phyloP scores from a whole-genome alignment of 2,888 invertebrate species.

The Anarsia innoxiella region DNA sequence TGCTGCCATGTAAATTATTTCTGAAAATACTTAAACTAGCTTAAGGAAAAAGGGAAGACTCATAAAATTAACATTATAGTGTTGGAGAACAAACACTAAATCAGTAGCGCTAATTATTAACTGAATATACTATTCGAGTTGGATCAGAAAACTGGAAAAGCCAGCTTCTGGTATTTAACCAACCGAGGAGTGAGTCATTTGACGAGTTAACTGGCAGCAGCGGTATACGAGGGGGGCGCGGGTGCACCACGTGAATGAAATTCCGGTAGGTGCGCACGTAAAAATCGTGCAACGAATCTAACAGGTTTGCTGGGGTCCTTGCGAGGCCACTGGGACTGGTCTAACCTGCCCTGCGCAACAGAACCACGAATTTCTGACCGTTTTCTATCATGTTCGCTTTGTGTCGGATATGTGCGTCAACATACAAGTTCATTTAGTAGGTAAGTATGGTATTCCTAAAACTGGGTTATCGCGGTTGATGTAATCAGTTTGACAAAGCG shows the following conservation, averaged over 20 bases:
- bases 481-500: constrained; percentile 36
- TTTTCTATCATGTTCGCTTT: constrained; percentile 63
- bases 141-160: constrained; percentile 71
- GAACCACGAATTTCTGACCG: constrained; percentile 69
- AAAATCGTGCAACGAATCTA: constrained; percentile 76
- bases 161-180: constrained; percentile 70
- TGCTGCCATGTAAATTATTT: too few relatives aligned
- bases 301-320: constrained; percentile 75
- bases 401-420: constrained; percentile 42
- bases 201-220: constrained; percentile 69
- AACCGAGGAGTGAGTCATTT: constrained; percentile 70
- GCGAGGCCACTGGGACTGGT: constrained; percentile 74
- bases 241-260: constrained; percentile 70
- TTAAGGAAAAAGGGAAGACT: too few relatives aligned
- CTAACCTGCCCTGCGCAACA: constrained; percentile 72
- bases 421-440: constrained; percentile 40
- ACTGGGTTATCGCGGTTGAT: constrained; percentile 24
- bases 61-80: too few relatives aligned
- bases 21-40: too few relatives aligned
- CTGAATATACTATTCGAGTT: constrained; percentile 63
- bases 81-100: too few relatives aligned
- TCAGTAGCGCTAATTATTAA: too few relatives aligned
- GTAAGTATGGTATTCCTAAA: constrained; percentile 23
- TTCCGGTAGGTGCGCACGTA: constrained; percentile 75
- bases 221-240: constrained; percentile 42